phyloP scores from a whole-genome alignment of 2,888 invertebrate species.

The Temnothorax ravouxi region DNA sequence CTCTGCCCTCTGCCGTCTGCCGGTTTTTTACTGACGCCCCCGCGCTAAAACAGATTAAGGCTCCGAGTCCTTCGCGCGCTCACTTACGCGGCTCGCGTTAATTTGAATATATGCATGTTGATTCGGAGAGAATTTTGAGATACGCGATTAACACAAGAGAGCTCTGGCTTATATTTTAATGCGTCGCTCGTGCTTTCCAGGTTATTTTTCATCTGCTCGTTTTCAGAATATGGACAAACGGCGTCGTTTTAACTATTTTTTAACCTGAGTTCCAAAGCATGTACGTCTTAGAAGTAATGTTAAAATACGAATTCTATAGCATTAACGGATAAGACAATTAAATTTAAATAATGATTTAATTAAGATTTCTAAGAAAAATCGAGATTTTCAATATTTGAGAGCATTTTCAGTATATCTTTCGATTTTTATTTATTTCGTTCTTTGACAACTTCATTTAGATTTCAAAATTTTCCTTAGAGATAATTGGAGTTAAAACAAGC shows the following conservation, averaged over 20 bases:
- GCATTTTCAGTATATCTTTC: not conserved
- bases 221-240: constrained; percentile 1
- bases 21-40: constrained; percentile 51
- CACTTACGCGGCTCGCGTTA: constrained; percentile 53
- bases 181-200: constrained; percentile 25
- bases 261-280: not conserved
- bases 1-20: constrained; percentile 54
- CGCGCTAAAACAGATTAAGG: constrained; percentile 57
- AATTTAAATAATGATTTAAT: not conserved
- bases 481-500: constrained; percentile 1
- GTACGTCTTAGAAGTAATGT: not conserved
- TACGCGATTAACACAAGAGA: constrained; percentile 47
- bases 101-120: constrained; percentile 59
- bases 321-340: not conserved
- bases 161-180: constrained; percentile 41
- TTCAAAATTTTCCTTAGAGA: not conserved
- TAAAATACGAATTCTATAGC: not conserved
- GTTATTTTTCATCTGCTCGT: constrained; percentile 25
- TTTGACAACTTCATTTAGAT: not conserved
- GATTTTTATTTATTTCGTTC: not conserved
- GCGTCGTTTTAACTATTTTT: not conserved
- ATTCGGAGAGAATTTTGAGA: constrained; percentile 51
- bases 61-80: constrained; percentile 58
- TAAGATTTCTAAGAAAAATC: not conserved
- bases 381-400: not conserved